Conservation (phyloP, 2,888 invertebrate species). For the Caenorhabditis doughertyi region DNA sequence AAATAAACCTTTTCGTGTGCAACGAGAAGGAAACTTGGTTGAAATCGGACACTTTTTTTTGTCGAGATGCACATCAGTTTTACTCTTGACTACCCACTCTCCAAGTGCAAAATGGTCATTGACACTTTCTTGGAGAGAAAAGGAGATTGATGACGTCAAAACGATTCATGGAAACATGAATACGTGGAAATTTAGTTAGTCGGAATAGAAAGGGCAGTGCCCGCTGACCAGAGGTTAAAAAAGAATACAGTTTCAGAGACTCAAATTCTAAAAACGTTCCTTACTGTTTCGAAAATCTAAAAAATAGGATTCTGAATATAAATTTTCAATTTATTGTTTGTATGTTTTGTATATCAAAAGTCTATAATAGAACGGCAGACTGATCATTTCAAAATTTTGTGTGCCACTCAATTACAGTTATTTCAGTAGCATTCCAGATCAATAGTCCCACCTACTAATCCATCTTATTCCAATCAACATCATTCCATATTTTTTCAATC, state of each 20-base stretch:
- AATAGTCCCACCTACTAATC: no score
- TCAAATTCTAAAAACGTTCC: not conserved
- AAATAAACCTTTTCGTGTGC: slow-evolving; percentile 26
- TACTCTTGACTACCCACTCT: slow-evolving; percentile 35
- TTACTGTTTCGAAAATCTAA: not conserved
- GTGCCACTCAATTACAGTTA: no score
- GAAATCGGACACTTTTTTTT: slow-evolving; percentile 45
- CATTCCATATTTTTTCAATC: not conserved
- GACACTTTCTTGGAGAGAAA: slow-evolving; percentile 31
- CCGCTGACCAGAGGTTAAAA: not conserved
- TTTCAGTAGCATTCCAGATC: no score
- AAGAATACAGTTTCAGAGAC: no score
- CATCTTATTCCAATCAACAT: not conserved
- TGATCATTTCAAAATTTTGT: no score
- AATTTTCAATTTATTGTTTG: no score
- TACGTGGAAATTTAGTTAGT: not conserved
- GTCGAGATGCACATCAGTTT: slow-evolving; percentile 13
- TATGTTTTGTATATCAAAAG: no score
- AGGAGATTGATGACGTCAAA: slow-evolving; percentile 26
- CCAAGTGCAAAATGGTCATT: slow-evolving; percentile 49
- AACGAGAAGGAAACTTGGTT: slow-evolving; percentile 31
- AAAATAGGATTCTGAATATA: no score
- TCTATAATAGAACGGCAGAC: no score
- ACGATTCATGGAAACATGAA: not conserved
- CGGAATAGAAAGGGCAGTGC: not conserved